phyloP scores from a whole-genome alignment of 2,888 invertebrate genomes.

The Tinea trinotella region DNA sequence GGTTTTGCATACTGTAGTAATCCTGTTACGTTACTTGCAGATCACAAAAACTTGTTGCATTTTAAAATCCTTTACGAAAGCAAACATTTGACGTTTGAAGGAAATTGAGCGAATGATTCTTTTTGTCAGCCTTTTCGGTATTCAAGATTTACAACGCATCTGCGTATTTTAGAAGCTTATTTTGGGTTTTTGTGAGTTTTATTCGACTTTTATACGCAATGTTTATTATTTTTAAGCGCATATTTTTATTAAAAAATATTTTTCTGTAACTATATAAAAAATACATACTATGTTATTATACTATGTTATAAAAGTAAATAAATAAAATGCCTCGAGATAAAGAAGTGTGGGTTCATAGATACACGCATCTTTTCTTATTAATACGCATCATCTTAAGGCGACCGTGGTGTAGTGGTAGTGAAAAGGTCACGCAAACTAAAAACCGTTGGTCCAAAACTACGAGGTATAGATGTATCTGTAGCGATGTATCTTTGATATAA shows the following conservation, averaged over 20 bases:
- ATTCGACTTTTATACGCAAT: not conserved
- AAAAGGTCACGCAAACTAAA: no score
- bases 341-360: no score
- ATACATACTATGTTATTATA: no score
- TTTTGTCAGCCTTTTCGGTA: conserved; percentile 17
- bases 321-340: no score
- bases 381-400: no score
- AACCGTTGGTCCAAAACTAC: no score
- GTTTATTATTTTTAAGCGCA: not conserved
- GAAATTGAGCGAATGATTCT: conserved; percentile 53
- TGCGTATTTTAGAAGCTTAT: conserved; percentile 8
- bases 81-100: conserved; percentile 65
- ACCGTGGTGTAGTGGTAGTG: no score
- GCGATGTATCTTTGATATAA: no score
- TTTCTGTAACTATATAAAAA: not conserved
- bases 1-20: conserved; percentile 61
- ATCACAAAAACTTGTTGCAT: conserved; percentile 64
- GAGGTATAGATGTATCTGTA: no score
- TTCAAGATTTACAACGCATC: conserved; percentile 14
- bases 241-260: no score
- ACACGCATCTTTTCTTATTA: no score
- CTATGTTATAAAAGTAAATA: no score
- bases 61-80: conserved; percentile 66
- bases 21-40: conserved; percentile 42
- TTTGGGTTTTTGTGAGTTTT: not conserved